Percentiles rank a stretch among this genome's conserved stretches.
These are phyloP conservation scores for Drosophila sordidula DNA, from an alignment of 2,888 invertebrate genomes.

Conservation along the genomic window DNA sequence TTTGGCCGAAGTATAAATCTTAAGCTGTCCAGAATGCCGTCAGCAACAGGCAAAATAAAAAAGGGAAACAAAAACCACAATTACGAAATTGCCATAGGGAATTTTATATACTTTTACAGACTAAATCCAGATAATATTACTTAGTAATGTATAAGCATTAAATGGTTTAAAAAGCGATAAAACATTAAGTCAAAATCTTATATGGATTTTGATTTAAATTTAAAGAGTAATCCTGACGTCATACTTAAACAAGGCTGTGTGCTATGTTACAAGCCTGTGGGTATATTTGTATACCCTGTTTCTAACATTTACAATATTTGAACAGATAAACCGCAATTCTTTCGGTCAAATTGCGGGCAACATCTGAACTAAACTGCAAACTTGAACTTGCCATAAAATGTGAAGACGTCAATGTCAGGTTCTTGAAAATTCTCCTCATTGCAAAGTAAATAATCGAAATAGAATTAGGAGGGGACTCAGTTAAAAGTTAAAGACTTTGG, in stretches of 20 bases:
- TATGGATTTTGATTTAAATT: too few relatives aligned
- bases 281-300: too few relatives aligned
- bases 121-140: background rate
- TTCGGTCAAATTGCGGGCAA: background rate
- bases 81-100: background rate
- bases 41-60: slow-evolving; percentile 69
- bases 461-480: background rate
- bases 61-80: slow-evolving; percentile 26
- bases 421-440: background rate
- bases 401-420: slow-evolving; percentile 6
- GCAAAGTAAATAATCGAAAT: slow-evolving; percentile 13
- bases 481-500: background rate
- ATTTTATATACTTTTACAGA: slow-evolving; percentile 17
- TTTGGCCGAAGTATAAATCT: slow-evolving; percentile 70
- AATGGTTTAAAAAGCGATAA: too few relatives aligned
- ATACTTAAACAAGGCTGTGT: too few relatives aligned
- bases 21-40: slow-evolving; percentile 48
- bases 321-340: slow-evolving; percentile 17
- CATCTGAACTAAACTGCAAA: slow-evolving; percentile 11
- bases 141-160: background rate
- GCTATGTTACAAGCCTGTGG: background rate
- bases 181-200: too few relatives aligned
- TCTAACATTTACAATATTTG: slow-evolving; percentile 8
- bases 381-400: slow-evolving; percentile 22
- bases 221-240: too few relatives aligned